Base-by-base conservation (phyloP, 2,888 invertebrate genomes). In the Tupiocoris notatus region DNA sequence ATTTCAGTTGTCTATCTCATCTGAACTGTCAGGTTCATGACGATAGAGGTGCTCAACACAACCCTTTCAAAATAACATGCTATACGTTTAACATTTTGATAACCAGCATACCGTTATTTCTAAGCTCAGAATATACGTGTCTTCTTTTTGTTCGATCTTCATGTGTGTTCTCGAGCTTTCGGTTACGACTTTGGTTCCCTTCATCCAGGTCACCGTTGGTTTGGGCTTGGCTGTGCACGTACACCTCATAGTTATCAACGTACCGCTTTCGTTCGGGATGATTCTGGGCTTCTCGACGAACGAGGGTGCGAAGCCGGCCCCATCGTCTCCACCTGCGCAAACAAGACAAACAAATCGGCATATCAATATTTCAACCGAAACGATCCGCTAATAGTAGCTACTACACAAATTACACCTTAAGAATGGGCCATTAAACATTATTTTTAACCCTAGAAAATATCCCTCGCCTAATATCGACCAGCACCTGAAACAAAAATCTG, bases 271-370 rank as follows among this genome's bases (percentile, higher is more conserved):
- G 86, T 97, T 96, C 84, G 98, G 98, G 88, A 98, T 96, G 86
- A 99, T 99, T 86, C 94, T 92, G 80, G 99, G 99, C 88, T 98
- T 98, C 87, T 97, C 97, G 84, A 96, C 91, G 86, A 99, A 98
- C 79, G 96, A 94, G 80, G 98, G 98, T 82, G 96, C 94, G 86
- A 94, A 94, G 84, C 95, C 96, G 83, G 91, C 92, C 81, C 92
- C 93, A 86, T 93, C 93, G 86, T 93, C 94, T 85, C 94, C 92
- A 89, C 94, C 94, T 95, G 78, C 63, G 78, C 79, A 77, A n/a
- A 59, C n/a, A 6, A n/a, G 20, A 63, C 24, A 63, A 63, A 59
- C 3, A 16, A 59, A 20, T 17, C 59, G 59, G 6, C 16, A 20
- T 18, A 39, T n/a, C n/a, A n/a, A n/a, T n/a, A n/a, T n/a, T n/a